Conservation (phyloP, 2,888 invertebrate genomes). For the Nephrotoma appendiculata region DNA sequence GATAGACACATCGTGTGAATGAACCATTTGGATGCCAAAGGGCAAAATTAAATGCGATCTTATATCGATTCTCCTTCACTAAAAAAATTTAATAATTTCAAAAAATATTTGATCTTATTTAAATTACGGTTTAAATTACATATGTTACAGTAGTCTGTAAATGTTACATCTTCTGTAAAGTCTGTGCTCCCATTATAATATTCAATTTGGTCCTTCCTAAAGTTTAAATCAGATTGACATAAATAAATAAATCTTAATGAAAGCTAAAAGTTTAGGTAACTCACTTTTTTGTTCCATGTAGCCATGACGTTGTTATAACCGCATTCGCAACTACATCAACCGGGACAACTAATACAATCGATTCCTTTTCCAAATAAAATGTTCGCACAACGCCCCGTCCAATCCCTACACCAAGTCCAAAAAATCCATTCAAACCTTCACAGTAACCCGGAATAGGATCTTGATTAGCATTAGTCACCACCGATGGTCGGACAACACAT, state of each 20-base stretch:
- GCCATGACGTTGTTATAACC: neutral
- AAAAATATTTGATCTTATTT: neutral
- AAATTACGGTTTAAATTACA: neutral
- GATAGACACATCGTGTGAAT: neutral
- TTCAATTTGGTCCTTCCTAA: neutral
- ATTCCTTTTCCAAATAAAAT: neutral
- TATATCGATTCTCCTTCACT: neutral
- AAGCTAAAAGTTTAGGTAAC: neutral
- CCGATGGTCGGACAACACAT: neutral
- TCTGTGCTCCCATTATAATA: neutral
- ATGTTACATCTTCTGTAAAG: neutral
- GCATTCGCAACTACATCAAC: neutral
- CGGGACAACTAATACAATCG: neutral
- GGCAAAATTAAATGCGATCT: neutral
- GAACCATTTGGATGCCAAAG: neutral
- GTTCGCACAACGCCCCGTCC: neutral
- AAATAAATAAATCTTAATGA: neutral
- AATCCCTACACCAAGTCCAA: neutral
- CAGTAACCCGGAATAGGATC: neutral
- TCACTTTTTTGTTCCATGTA: neutral
- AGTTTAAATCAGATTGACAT: neutral
- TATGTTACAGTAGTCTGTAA: neutral
- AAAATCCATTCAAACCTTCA: neutral
- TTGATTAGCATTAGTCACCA: neutral
- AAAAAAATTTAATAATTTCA: neutral